Conservation (phyloP, 2,888 invertebrate species). For the Girardia tigrina region DNA sequence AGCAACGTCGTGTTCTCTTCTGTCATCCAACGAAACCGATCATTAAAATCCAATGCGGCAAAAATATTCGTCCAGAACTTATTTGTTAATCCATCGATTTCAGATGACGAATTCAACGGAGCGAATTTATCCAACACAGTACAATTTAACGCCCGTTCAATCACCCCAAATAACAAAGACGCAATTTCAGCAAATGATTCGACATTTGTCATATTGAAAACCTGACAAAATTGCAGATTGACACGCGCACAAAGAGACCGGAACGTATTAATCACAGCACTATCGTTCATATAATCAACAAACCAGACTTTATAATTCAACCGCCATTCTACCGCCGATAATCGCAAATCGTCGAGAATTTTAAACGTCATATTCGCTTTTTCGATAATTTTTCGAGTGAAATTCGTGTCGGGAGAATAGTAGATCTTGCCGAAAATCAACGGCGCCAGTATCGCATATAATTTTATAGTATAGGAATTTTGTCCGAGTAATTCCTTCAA, state of each 20-base stretch:
- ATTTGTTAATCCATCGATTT: constrained; percentile 8
- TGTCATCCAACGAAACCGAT: not conserved
- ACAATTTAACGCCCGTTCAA: constrained; percentile 24
- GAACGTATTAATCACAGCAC: not conserved
- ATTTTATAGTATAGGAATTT: too few relatives aligned
- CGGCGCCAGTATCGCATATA: too few relatives aligned
- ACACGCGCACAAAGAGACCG: not conserved
- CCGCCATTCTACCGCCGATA: not conserved
- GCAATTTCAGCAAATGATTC: not conserved
- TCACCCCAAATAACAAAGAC: not conserved
- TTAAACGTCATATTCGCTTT: constrained; percentile 5
- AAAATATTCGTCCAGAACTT: not conserved
- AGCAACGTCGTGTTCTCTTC: not conserved
- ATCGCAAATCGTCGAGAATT: constrained; percentile 3
- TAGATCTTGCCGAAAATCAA: not conserved
- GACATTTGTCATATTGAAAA: not conserved
- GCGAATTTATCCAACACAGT: constrained; percentile 27
- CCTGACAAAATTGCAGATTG: not conserved
- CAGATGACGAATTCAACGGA: constrained; percentile 15
- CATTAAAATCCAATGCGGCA: not conserved
- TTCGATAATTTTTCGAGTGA: not conserved
- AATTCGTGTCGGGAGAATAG: not conserved
- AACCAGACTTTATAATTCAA: not conserved
- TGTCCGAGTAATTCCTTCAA: too few relatives aligned
- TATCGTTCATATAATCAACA: not conserved